Base-by-base conservation (phyloP, 2,797 vertebrate genomes). In the Galago senegalensis region DNA sequence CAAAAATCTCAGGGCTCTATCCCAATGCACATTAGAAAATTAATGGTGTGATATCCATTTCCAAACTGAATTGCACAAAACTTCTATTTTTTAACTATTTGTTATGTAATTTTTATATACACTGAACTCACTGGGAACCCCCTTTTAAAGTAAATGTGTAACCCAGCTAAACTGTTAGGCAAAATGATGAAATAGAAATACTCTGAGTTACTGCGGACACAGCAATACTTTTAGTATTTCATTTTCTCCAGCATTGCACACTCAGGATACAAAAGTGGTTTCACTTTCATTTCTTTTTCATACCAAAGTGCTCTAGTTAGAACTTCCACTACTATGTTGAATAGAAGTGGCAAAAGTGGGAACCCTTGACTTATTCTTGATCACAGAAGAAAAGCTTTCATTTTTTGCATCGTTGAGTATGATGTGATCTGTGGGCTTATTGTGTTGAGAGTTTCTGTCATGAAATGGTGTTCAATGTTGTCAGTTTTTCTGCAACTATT, bases 81-180 rank as follows among this genome's bases (percentile, higher is more conserved):
- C 56, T 76, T 81, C 2, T 16, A 53, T 69, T 67, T 89, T 34
- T 85, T 46, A 92, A 60, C 65, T 67, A 65, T 90, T 5, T 77
- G 17, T 86, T 63, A 69, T 58, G 31, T n/a, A n/a, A 67, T 79
- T 79, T 25, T 20, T 7, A 40, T 53, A 20, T 60, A 40, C 17
- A 25, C 40, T 29, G 79, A 67, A 92, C 31, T 85, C 40, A 85
- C 8, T 61, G 31, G 18, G 23, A 40, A 7, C 4, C 72, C 63
- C 37, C 2, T 17, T 67, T 91, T 87, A 86, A 93, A 96, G 29
- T 58, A 63, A 82, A 87, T 53, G 21, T 70, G 58, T 40, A 61
- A 79, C 20, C 3, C 8, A 53, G 25, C n/a, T 7, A 53, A 53
- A 88, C 58, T 40, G 46, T 27, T 58, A 70, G 23, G n/a, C 37